Conservation (phyloP, 2,113 vertebrate genomes). For the Stictonetta naevosa region DNA sequence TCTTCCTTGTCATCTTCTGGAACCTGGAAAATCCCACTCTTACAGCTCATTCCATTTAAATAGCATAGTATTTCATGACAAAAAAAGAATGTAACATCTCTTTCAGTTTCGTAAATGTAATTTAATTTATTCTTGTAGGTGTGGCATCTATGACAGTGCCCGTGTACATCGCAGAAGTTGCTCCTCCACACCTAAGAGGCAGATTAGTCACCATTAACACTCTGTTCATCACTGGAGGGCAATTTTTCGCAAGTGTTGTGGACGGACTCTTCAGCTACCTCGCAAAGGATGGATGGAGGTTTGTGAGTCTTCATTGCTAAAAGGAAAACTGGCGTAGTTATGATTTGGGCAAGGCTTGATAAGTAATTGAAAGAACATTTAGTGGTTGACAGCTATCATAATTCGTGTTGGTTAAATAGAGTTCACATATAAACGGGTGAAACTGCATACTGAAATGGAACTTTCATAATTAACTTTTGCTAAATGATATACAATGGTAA, state of each 20-base stretch:
- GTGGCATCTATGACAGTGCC: conserved; percentile 97
- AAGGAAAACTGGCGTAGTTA: fast-evolving
- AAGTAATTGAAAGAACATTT: not conserved
- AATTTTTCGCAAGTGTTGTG: conserved; percentile 92
- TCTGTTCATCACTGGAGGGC: conserved; percentile 97
- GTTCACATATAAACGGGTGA: not conserved
- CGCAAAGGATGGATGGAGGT: conserved; percentile 92
- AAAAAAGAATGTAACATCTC: not conserved
- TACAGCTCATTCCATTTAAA: not conserved
- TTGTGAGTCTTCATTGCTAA: conserved; percentile 29
- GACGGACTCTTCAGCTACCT: conserved; percentile 96
- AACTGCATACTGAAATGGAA: not conserved
- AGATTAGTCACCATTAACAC: conserved; percentile 94
- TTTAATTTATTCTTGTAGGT: conserved; percentile 75
- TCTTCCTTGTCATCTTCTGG: not conserved
- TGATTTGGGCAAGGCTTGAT: not conserved
- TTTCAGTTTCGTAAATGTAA: not conserved
- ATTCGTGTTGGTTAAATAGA: not conserved
- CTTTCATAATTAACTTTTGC: not conserved
- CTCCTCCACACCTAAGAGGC: conserved; percentile 90
- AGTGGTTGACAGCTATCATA: not conserved
- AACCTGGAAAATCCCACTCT: not conserved
- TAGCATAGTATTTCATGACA: not conserved
- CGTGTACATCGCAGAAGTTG: conserved; percentile 96
- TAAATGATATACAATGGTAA: not conserved